Evolutionary conservation across 2,888 invertebrate species (phyloP).

Genomic region (Syrphus vitripennis): DNA sequence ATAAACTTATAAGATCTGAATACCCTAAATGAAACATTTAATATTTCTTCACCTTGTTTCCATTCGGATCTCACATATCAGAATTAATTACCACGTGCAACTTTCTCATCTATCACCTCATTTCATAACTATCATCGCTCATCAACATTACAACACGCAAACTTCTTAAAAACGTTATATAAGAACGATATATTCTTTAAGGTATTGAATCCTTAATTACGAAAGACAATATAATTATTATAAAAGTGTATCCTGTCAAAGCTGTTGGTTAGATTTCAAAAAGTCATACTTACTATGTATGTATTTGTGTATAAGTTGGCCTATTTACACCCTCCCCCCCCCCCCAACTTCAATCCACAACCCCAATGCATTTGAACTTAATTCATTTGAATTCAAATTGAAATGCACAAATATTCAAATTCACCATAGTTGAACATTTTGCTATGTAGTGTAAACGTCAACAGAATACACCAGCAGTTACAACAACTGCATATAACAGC

Average conservation of each 20-base stretch:
- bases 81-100: too few relatives aligned
- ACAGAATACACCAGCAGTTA: conserved; percentile 13
- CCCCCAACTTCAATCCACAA: neutral
- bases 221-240: conserved; percentile 42
- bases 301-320: too few relatives aligned
- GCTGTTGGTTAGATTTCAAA: conserved; percentile 43
- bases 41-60: too few relatives aligned
- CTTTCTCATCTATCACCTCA: neutral
- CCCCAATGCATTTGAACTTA: neutral
- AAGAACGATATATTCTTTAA: neutral
- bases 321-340: neutral
- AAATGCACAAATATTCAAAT: conserved; percentile 20
- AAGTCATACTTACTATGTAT: conserved; percentile 53
- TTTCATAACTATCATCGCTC: neutral
- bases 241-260: conserved; percentile 50
- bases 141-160: neutral
- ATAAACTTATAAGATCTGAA: too few relatives aligned
- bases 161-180: too few relatives aligned
- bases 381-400: conserved; percentile 23
- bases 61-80: too few relatives aligned
- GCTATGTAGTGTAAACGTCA: conserved; percentile 37
- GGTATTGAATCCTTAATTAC: conserved; percentile 28
- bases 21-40: too few relatives aligned
- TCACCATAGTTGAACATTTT: conserved; percentile 4
- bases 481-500: conserved; percentile 1